Conservation (phyloP, 2,797 vertebrate genomes). For the Paramormyrops hopkinsi region DNA sequence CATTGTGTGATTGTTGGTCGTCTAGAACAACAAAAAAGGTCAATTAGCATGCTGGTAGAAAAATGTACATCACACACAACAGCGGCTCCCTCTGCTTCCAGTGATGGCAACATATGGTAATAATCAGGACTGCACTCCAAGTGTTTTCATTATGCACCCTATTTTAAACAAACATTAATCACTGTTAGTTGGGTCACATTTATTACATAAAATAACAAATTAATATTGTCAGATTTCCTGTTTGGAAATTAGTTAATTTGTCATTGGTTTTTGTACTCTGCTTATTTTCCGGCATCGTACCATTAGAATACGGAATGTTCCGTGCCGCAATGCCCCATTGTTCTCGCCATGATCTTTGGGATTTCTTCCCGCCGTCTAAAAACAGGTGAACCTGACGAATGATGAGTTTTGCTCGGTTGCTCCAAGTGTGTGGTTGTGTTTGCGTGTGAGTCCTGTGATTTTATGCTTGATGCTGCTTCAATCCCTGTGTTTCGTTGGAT, state of each 20-base stretch:
- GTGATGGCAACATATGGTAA: not conserved
- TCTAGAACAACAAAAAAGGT: not conserved
- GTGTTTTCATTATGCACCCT: not conserved
- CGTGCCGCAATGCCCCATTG: not conserved
- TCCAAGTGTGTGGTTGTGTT: constrained; percentile 10
- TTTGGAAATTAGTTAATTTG: not conserved
- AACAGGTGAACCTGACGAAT: not conserved
- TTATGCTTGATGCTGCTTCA: not conserved
- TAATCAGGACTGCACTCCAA: not conserved
- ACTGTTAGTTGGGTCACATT: not conserved
- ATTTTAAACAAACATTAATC: constrained; percentile 5
- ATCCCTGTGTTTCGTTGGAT: not conserved
- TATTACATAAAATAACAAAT: not conserved
- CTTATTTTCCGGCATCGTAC: not conserved
- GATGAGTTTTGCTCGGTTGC: not conserved
- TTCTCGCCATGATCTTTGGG: not conserved
- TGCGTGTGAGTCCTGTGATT: not conserved
- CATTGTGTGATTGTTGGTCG: not conserved
- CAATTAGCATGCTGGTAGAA: not conserved
- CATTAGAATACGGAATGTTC: not conserved
- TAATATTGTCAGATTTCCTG: not conserved
- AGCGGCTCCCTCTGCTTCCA: not conserved
- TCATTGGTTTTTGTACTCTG: not conserved
- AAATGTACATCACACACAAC: not conserved
- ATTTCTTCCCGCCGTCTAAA: not conserved